Base-by-base conservation (phyloP, 2,113 vertebrate genomes). In the Muntiacus reevesi region DNA sequence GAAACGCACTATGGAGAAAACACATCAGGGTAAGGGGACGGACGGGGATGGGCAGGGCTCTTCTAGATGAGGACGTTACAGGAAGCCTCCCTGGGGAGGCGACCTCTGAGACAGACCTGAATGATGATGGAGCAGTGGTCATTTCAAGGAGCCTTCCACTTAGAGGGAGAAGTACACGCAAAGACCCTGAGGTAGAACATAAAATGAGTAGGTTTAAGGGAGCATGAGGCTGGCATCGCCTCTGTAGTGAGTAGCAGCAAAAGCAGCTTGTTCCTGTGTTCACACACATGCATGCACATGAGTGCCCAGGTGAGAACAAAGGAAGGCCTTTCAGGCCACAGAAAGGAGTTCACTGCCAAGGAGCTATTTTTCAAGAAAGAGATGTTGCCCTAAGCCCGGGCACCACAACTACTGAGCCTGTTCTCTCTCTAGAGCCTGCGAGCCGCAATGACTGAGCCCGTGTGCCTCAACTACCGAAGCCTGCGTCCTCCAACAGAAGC, bases 221-320 rank as follows among this genome's bases (percentile, higher is more conserved):
- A 36, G 47, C n/a, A 1, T 7, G 12, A 85, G 30, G 43, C 16
- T 7, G 14, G 33, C 4, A 12, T 50, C 17, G 45, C 47, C 50
- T 62, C 67, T 4, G 27, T 1, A 7, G 25, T 6, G 50, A 55
- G 21, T 54, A 12, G 16, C 45, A 23, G 50, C 36, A 21, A 21
- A 47, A 16, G 52, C 4, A 19, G n/a, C 2, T 50, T 28, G 7
- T 60, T 28, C 27, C 40, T 5, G 0, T 23, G 84, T 76, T 90
- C 25, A 13, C 7, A 74, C 7, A 3, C 14, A 11, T 0, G 2
- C 13, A 3, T 0, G 30, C 11, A 23, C 2, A 1, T 3, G n/a
- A 52, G 54, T 33, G 6, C 79, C 64, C 28, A 13, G 11, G 67
- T 36, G n/a, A 25, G 17, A 76, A 28, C 71, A 25, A n/a, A 54